Base-by-base conservation (phyloP, 2,888 invertebrate species). In the Galerucella pusilla region DNA sequence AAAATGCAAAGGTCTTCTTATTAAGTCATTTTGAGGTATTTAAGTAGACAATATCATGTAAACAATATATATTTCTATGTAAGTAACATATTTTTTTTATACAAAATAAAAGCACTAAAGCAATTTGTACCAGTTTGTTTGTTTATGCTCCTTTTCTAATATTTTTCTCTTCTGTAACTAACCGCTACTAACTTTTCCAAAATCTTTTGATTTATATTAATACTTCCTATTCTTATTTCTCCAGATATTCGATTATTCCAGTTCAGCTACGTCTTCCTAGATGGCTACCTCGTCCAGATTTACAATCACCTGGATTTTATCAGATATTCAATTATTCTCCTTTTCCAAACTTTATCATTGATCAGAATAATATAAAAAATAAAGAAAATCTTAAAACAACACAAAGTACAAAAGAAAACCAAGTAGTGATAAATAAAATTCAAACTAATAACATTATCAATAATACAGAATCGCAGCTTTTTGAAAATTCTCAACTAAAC, bases 251-350 rank as follows among this genome's bases (percentile, higher is more conserved):
- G 79, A 80, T 77, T 64, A 75, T 77, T 69, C 80, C 80, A 78
- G 79, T 78, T 75, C 82, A 81, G 74, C 79, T 79, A 63, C 81
- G 79, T 68, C 76, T 78, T 61, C 80, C 80, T 78, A 79, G 77
- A 78, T 80, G 81, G 80, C 77, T 80, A 71, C 76, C 81, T 76
- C 80, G 77, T 61, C 73, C 78, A 49, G 28, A 59, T 42, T 49
- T 46, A 35, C 35, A 28, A 49, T 35, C 35, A 63, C 42, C n/a
- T 57, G 52, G 66, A 64, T 54, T 35, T 42, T 6, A 68, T 42
- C 52, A 74, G 49, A 14, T 54, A 68, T 16, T 74, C 60, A 60
- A 59, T 46, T 60, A 60, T 63, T 14, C 45, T 35, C 42, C 42
- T 14, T 12, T 63, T 63, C 63, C 63, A 63, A 42, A 63, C 42